Evolutionary conservation across 2,888 invertebrate species (phyloP).

Genomic region (Lymantria dispar): DNA sequence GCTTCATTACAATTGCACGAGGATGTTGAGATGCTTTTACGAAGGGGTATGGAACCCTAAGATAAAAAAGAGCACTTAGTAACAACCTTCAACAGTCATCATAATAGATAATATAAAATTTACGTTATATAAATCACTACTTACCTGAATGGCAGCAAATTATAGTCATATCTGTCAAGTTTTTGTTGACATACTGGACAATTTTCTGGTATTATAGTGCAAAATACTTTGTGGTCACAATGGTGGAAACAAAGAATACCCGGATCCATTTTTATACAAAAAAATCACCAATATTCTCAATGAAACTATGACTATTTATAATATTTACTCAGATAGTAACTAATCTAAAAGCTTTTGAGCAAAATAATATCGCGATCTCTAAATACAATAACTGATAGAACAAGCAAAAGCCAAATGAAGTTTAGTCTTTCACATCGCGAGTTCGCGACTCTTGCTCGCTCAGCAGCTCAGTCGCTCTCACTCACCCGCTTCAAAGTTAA

Average conservation of each 20-base stretch:
- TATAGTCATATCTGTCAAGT: slow-evolving; percentile 82
- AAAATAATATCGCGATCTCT: slow-evolving; percentile 36
- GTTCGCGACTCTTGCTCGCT: background rate
- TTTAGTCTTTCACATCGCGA: slow-evolving; percentile 48
- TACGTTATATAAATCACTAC: slow-evolving; percentile 21
- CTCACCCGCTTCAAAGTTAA: slow-evolving; percentile 3
- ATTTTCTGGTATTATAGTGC: slow-evolving; percentile 87
- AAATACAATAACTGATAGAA: slow-evolving; percentile 42
- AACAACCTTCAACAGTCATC: slow-evolving; percentile 45
- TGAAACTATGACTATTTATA: slow-evolving; percentile 40
- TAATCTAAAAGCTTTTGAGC: slow-evolving; percentile 29
- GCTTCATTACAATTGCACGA: slow-evolving; percentile 92
- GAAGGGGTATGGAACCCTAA: slow-evolving; percentile 92
- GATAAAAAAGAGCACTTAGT: slow-evolving; percentile 63
- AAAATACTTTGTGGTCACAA: slow-evolving; percentile 92
- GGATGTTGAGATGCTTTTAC: slow-evolving; percentile 90
- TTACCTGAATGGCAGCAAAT: slow-evolving; percentile 90
- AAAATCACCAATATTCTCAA: slow-evolving; percentile 47
- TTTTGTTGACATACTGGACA: slow-evolving; percentile 90
- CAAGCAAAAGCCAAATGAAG: slow-evolving; percentile 51
- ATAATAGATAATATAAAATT: slow-evolving; percentile 1
- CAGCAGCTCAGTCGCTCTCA: background rate
- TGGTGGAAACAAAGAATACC: slow-evolving; percentile 96
- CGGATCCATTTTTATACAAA: slow-evolving; percentile 83
- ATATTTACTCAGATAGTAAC: slow-evolving; percentile 20